Base-by-base conservation (phyloP, 1,140 invertebrate genomes). In the Euglossa dilemma region DNA sequence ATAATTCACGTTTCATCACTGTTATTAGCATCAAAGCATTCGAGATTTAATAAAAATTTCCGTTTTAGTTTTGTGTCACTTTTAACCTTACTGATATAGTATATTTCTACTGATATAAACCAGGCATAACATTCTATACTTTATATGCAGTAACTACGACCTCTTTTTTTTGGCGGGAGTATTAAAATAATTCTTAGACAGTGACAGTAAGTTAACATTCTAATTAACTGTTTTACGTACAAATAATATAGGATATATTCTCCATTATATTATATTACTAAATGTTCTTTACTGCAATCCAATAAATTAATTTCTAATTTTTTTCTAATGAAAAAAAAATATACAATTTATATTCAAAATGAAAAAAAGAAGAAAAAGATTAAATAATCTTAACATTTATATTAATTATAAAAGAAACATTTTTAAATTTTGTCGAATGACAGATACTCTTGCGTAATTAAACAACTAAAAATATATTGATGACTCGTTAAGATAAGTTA, bases 1-100 rank as follows among this genome's bases (percentile, higher is more conserved):
- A 66, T 20, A 28, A 28, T 78, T 67, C 6, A 52, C 72, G 80
- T 18, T 28, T 75, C 80, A 75, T 75, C 20, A 5, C 8, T 25
- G 1, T 18, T 6, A 23, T 50, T 9, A 18, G 16, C 12, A 25
- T n/a, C 18, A n/a, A 73, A 28, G 11, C 36, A 56, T 67, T 36
- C 28, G 4, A 1, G 11, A 16, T 8, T n/a, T 16, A 23, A 23
- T 6, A 45, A 25, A 7, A 56, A 67, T 57, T 67, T 67, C 25
- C 8, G 56, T 67, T 20, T 45, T 9, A 54, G 5, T 9, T 12
- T 16, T 25, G 2, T 12, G 23, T 57, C 23, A 67, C 75, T 70
- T 14, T 54, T 8, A 20, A 47, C 18, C 4, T 28, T 69, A 70
- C 25, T 20, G 59, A 28, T 25, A 16, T 67, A 6, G 28, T 47